Evolutionary conservation across 2,113 vertebrate species (phyloP).

Genomic region (Scalopus aquaticus): DNA sequence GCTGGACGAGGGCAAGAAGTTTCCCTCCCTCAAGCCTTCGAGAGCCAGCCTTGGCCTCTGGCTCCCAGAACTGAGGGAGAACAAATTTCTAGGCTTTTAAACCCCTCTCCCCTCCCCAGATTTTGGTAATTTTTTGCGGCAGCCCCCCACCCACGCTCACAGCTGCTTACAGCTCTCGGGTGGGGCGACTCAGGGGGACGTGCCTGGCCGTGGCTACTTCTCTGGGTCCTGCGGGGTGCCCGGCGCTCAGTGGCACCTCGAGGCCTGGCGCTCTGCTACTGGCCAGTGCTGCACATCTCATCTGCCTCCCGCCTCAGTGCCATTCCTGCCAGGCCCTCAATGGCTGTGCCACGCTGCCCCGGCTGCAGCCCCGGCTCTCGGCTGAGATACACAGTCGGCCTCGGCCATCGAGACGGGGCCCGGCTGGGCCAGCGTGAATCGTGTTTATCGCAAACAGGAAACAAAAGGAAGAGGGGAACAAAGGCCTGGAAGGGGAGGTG

Average conservation of each 20-base stretch:
- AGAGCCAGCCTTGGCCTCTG: not conserved
- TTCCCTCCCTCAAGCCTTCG: too few relatives aligned
- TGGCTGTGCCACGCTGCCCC: rapidly evolving
- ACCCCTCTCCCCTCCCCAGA: rapidly evolving
- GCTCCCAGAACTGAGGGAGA: not conserved
- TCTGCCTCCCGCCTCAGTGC: rapidly evolving
- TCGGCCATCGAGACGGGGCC: constrained; percentile 44
- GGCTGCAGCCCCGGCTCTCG: too few relatives aligned
- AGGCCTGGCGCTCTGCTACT: not conserved
- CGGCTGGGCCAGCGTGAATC: constrained; percentile 43
- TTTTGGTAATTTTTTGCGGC: not conserved
- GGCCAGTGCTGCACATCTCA: not conserved
- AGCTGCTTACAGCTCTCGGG: not conserved
- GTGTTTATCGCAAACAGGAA: constrained; percentile 78
- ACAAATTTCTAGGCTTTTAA: not conserved
- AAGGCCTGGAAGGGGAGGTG: not conserved
- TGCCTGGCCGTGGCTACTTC: rapidly evolving
- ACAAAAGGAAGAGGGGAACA: constrained; percentile 77
- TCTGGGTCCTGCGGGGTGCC: not conserved
- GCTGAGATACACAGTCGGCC: constrained; percentile 48
- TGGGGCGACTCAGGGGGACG: too few relatives aligned
- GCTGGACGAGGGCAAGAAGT: not conserved
- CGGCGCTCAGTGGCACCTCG: not conserved
- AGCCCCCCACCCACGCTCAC: rapidly evolving
- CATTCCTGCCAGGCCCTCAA: rapidly evolving